phyloP scores from a whole-genome alignment of 2,797 vertebrate genomes.

The Macroramphosus scolopax region DNA sequence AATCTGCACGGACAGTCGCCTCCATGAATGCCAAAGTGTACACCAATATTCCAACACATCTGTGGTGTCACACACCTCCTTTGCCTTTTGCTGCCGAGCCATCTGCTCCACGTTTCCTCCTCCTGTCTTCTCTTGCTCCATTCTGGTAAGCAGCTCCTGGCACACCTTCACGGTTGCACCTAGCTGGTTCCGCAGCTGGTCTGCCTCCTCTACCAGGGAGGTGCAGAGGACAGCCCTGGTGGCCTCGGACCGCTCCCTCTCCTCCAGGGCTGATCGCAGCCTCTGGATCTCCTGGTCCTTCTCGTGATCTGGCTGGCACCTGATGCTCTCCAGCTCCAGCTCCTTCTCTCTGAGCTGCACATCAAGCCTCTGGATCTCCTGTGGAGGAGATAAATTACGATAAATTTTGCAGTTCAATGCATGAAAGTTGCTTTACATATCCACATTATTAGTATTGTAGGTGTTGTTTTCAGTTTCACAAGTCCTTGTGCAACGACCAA shows the following conservation, averaged over 20 bases:
- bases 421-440: neutral
- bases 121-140: constrained; percentile 76
- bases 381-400: neutral
- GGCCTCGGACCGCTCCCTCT: constrained; percentile 79
- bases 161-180: constrained; percentile 87
- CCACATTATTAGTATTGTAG: too few relatives aligned
- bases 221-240: constrained; percentile 84
- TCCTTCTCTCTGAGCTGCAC: constrained; percentile 80
- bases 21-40: neutral
- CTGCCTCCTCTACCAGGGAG: constrained; percentile 84
- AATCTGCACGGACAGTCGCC: too few relatives aligned
- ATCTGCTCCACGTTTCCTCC: constrained; percentile 32
- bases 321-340: constrained; percentile 72
- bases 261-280: constrained; percentile 76
- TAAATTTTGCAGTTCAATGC: too few relatives aligned
- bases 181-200: constrained; percentile 84
- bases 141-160: constrained; percentile 84
- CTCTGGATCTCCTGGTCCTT: constrained; percentile 81
- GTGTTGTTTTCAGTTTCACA: too few relatives aligned
- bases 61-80: constrained; percentile 77
- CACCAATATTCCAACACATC: neutral
- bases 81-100: constrained; percentile 40
- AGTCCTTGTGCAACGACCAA: too few relatives aligned
- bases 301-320: constrained; percentile 76
- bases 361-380: constrained; percentile 85